phyloP scores from a whole-genome alignment of 1,140 invertebrate species.

The Fopius arisanus region DNA sequence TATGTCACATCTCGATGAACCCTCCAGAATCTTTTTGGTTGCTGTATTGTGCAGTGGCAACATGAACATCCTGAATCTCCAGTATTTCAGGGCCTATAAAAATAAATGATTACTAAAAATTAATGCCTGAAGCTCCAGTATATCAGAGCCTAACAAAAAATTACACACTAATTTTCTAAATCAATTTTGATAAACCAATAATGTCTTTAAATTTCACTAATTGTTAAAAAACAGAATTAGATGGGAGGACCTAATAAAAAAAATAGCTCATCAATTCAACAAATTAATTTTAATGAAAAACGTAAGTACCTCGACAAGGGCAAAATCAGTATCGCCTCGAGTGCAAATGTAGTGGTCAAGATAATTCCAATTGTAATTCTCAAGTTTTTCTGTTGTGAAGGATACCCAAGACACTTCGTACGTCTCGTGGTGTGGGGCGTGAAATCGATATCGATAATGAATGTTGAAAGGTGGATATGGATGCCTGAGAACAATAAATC shows the following conservation, averaged over 20 bases:
- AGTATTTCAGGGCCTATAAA: slow-evolving; percentile 86
- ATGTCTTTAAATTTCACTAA: no score
- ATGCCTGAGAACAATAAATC: slow-evolving; percentile 71
- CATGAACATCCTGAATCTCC: slow-evolving; percentile 90
- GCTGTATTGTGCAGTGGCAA: slow-evolving; percentile 79
- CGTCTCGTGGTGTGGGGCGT: slow-evolving; percentile 90
- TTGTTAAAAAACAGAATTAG: no score
- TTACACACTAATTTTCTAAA: no score
- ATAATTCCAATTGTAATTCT: slow-evolving; percentile 98
- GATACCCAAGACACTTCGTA: slow-evolving; percentile 96
- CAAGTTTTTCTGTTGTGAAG: slow-evolving; percentile 92
- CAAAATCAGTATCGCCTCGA: slow-evolving; percentile 88
- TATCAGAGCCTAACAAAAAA: no score
- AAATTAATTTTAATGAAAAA: neutral
- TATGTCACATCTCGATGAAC: slow-evolving; percentile 80
- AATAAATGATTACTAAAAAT: slow-evolving; percentile 25
- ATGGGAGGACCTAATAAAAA: no score
- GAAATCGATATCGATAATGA: slow-evolving; percentile 90
- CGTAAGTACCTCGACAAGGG: slow-evolving; percentile 77
- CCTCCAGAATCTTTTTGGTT: slow-evolving; percentile 77
- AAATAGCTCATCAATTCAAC: no score
- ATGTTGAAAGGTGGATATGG: slow-evolving; percentile 91
- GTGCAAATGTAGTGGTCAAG: slow-evolving; percentile 97
- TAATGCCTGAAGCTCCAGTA: slow-evolving; percentile 5
- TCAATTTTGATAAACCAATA: no score